These are phyloP conservation scores for Ctenopoma kingsleyae DNA, from an alignment of 2,797 vertebrate species.

Conservation along the genomic window DNA sequence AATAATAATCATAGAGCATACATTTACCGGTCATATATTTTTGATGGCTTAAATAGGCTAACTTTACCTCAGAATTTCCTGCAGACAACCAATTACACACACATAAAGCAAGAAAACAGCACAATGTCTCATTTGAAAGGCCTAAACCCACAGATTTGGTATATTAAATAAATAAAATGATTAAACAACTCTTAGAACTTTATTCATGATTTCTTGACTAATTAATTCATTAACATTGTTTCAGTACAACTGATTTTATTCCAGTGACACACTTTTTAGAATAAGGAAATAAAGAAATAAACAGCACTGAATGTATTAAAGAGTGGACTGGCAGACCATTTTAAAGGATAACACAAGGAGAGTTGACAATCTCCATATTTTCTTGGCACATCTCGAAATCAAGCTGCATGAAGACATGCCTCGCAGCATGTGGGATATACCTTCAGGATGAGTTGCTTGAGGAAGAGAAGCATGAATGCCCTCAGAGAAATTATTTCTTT, in stretches of 20 bases:
- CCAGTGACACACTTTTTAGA: not conserved
- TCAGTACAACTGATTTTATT: constrained; percentile 23
- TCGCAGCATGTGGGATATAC: constrained; percentile 75
- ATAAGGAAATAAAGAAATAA: constrained; percentile 16
- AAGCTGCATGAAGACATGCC: constrained; percentile 41
- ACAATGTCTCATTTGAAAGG: constrained; percentile 20
- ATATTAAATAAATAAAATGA: constrained; percentile 21
- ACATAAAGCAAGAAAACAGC: constrained; percentile 20
- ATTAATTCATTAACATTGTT: constrained; percentile 21
- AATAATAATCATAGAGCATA: not conserved
- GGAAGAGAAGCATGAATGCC: constrained; percentile 94
- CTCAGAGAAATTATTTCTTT: constrained; percentile 94
- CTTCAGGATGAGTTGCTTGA: constrained; percentile 98
- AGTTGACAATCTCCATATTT: constrained; percentile 41
- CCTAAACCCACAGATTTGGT: constrained; percentile 17
- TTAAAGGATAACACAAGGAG: constrained; percentile 25
- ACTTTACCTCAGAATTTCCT: not conserved
- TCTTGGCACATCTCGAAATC: constrained; percentile 21
- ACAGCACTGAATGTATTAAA: constrained; percentile 27
- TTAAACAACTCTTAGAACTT: constrained; percentile 14
- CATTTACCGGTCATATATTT: not conserved
- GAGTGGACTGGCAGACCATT: constrained; percentile 20
- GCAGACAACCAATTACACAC: constrained; percentile 17
- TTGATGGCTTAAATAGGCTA: not conserved
- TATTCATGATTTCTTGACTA: constrained; percentile 11